These are phyloP conservation scores for pig (Sus scrofa) DNA, from an alignment of 2,113 vertebrate species.

Conservation along the genomic window DNA sequence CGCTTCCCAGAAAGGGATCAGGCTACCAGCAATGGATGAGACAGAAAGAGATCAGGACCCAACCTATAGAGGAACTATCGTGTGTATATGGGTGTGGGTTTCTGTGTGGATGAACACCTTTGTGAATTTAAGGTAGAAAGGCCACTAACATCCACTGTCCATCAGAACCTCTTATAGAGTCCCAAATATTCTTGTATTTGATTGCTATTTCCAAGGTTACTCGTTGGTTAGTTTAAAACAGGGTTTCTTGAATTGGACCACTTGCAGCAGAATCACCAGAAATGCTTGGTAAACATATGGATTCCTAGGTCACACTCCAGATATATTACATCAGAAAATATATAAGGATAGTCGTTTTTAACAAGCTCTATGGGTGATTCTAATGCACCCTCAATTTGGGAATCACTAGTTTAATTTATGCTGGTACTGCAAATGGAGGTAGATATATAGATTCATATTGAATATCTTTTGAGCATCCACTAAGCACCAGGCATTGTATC, in stretches of 20 bases:
- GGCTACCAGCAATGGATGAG: background rate
- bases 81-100: background rate
- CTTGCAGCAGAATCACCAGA: conserved; percentile 55
- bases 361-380: conserved; percentile 13
- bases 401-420: conserved; percentile 23
- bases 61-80: background rate
- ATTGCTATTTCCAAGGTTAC: conserved; percentile 19
- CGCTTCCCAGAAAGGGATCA: background rate
- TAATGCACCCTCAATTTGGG: background rate
- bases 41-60: conserved; percentile 19
- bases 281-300: conserved; percentile 44
- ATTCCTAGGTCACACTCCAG: conserved; percentile 25
- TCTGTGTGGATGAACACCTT: background rate
- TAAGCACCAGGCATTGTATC: background rate
- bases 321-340: conserved; percentile 59
- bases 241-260: conserved; percentile 47
- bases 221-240: conserved; percentile 32
- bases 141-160: background rate
- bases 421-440: background rate
- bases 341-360: conserved; percentile 14
- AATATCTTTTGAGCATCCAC: conserved; percentile 10
- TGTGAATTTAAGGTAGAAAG: conserved; percentile 55
- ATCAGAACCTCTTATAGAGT: conserved; percentile 15
- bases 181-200: background rate
- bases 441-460: conserved; percentile 7